Evolutionary conservation across 2,797 vertebrate genomes (phyloP).

Genomic region (Chelonia mydas): DNA sequence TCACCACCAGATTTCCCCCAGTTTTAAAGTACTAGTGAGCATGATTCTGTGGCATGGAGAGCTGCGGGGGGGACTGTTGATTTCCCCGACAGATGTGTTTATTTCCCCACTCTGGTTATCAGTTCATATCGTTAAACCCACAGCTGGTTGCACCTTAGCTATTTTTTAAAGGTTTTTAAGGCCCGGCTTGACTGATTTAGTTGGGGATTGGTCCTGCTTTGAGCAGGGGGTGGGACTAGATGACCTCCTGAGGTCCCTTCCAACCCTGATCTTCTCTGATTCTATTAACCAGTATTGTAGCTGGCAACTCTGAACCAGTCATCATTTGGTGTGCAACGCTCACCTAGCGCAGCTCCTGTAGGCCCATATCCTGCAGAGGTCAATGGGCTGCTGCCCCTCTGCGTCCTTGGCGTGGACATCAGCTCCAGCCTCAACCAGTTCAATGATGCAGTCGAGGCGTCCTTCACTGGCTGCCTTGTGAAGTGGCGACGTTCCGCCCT

Average conservation of each 20-base stretch:
- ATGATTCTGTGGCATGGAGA: too few species aligned
- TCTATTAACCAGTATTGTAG: neutral
- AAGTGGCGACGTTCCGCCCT: conserved; percentile 53
- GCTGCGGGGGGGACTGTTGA: neutral
- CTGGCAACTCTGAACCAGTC: neutral
- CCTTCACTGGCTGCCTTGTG: conserved; percentile 71
- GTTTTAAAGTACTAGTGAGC: neutral
- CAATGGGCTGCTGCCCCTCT: conserved; percentile 57
- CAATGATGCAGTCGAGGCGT: conserved; percentile 49
- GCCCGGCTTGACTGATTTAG: too few species aligned
- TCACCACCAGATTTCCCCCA: neutral
- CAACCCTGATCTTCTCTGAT: too few species aligned
- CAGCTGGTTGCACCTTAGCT: neutral
- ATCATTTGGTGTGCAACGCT: neutral
- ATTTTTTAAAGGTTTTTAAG: too few species aligned
- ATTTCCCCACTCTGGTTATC: neutral
- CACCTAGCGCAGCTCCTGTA: conserved; percentile 71
- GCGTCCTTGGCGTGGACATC: conserved; percentile 52
- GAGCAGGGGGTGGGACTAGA: too few species aligned
- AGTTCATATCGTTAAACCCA: rapidly evolving
- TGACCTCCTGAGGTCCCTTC: too few species aligned
- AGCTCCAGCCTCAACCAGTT: conserved; percentile 68
- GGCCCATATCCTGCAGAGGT: conserved; percentile 72
- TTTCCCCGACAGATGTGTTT: neutral
- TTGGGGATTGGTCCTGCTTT: too few species aligned